Evolutionary conservation across 2,113 vertebrate genomes (phyloP).

Genomic region (Nibea albiflora): DNA sequence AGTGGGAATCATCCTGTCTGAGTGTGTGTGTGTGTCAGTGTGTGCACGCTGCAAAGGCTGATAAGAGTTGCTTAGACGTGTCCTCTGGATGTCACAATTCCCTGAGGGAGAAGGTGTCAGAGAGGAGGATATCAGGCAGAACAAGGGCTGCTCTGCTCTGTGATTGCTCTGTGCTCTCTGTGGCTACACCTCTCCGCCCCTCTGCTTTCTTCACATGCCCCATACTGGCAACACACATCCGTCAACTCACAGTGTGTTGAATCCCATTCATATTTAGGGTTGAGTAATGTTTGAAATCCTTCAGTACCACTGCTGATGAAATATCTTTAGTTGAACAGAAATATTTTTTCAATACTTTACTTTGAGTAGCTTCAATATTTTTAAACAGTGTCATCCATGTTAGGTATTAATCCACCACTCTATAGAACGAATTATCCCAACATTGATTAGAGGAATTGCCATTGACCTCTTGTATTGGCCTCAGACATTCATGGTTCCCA

Average conservation of each 20-base stretch:
- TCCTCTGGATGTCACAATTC: slow-evolving; percentile 74
- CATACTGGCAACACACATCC: neutral
- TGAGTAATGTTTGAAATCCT: neutral
- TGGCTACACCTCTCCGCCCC: slow-evolving; percentile 15
- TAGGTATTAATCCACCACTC: too few relatives aligned
- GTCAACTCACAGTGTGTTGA: neutral
- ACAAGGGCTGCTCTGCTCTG: slow-evolving; percentile 54
- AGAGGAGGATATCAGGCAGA: slow-evolving; percentile 67
- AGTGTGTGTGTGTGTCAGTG: neutral
- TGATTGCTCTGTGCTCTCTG: slow-evolving; percentile 43
- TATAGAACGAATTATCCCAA: too few relatives aligned
- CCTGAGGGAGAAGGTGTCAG: slow-evolving; percentile 72
- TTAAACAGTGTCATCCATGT: too few relatives aligned
- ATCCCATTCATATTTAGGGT: slow-evolving; percentile 4
- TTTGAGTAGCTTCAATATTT: too few relatives aligned
- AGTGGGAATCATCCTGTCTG: slow-evolving; percentile 9
- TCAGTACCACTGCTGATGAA: neutral
- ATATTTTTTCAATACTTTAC: too few relatives aligned
- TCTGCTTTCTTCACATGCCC: neutral
- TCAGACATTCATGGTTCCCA: too few relatives aligned
- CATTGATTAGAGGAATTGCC: too few relatives aligned
- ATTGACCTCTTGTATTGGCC: too few relatives aligned
- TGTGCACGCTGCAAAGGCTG: slow-evolving; percentile 47
- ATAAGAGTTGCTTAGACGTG: slow-evolving; percentile 73
- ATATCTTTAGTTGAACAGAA: too few relatives aligned